Evolutionary conservation across 2,113 vertebrate genomes (phyloP), one percentile per base, ranked within the genome.

Genomic region (Rostratula benghalensis): DNA sequence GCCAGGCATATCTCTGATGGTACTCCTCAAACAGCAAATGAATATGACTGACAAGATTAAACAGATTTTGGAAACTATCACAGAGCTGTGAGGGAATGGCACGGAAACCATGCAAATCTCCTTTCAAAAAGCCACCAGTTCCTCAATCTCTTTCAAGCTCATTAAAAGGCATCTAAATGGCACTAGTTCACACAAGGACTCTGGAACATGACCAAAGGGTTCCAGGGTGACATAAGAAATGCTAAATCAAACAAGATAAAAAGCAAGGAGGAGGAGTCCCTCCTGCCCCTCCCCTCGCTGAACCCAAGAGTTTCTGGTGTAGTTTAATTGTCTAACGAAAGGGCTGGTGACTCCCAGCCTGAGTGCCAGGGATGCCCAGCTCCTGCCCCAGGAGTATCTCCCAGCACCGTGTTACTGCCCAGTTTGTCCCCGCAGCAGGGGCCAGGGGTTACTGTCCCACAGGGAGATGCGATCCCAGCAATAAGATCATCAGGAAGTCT

Each of bases 371-470:
- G 74, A 78, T 57, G 70, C 87, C 81, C 73, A 67, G 80, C 81
- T 89, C 50, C 77, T 70, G 81, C 39, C 28, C 60, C 2, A 1
- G 37, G 35, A 78, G 77, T 77, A 57, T n/a, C 60, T 70, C 82
- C 0, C 1, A 46, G 53, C 0, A 0, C 64, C 7, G 63, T 8
- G 80, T 80, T 68, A 83, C 3, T 11, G 51, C 70, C 0, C 7
- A 19, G 8, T 50, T 48, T 11, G 10, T 14, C 75, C 10, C 57
- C 3, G 1, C 69, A 30, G 80, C 51, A 13, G 30, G 63, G 69
- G 9, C 63, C 57, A 24, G 61, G 84, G 83, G 81, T 16, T 41
- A 21, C 23, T 8, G 85, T 75, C 74, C 73, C 61, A 24, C 87
- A 23, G 14, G 5, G 54, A 83, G 77, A 81, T 16, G 14, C 0